Conservation (phyloP, 1,140 invertebrate genomes). For the Leptinotarsa undecemlineata region DNA sequence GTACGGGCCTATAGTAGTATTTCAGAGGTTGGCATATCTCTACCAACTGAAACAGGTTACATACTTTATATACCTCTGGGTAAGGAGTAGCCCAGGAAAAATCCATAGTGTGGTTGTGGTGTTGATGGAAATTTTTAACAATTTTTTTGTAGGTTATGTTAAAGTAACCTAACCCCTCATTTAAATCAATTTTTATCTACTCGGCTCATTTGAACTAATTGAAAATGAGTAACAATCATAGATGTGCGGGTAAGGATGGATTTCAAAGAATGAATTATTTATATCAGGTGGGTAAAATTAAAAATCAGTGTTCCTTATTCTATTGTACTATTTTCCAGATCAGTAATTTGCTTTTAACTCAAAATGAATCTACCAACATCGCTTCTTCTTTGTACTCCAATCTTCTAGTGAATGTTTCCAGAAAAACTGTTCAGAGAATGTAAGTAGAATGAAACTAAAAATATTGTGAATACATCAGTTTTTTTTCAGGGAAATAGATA, state of each 20-base stretch:
- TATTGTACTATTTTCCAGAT: constrained; percentile 52
- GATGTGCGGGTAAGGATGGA: constrained; percentile 57
- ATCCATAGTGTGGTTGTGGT: constrained; percentile 38
- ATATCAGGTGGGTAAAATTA: constrained; percentile 56
- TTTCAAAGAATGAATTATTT: constrained; percentile 63
- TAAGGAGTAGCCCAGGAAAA: constrained; percentile 48
- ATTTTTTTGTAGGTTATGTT: background rate
- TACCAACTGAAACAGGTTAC: constrained; percentile 42
- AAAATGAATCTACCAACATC: constrained; percentile 49
- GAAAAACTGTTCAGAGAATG: constrained; percentile 63
- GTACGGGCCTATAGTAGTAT: constrained; percentile 42
- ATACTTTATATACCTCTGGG: constrained; percentile 50
- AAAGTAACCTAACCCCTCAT: background rate
- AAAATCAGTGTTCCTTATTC: too few species aligned
- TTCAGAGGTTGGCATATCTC: constrained; percentile 45
- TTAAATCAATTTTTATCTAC: background rate
- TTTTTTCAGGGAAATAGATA: constrained; percentile 58
- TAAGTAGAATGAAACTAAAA: constrained; percentile 48
- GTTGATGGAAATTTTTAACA: too few species aligned
- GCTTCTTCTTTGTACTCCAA: constrained; percentile 59
- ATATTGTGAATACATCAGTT: constrained; percentile 18
- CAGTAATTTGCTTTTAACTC: constrained; percentile 55
- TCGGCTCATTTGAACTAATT: background rate
- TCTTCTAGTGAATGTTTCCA: constrained; percentile 58
- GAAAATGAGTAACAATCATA: constrained; percentile 27